Base-by-base conservation (phyloP, 2,113 vertebrate species). In the Indri indri region DNA sequence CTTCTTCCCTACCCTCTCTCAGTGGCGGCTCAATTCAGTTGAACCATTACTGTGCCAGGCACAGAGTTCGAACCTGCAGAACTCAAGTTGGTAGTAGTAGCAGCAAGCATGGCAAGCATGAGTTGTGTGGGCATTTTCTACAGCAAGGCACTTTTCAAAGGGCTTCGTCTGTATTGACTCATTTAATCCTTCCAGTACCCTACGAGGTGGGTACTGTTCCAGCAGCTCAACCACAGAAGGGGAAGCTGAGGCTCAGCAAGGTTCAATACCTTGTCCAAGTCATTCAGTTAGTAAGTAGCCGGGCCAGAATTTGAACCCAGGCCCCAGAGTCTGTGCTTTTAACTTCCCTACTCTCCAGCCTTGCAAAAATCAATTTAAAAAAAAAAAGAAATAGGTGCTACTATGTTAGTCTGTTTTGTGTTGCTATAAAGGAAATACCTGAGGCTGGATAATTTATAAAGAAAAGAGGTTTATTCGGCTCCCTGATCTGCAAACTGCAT, bases 191-290 rank as follows among this genome's bases (percentile, higher is more conserved):
- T 32, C 11, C 18, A 45, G 0, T 27, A 11, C 27, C 32, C 57
- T 65, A 30, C 0, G 25, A 81, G 30, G 42, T 16, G 90, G 37
- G n/a, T 63, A 40, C 17, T 70, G 13, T 52, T 30, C 71, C 63
- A n/a, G 8, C 66, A 74, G 92, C 47, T 65, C 52, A 42, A 65
- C 18, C 20, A 3, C 1, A 45, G 93, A n/a, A 23, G 32, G 59
- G 42, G 65, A 65, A 34, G 74, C 42, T 27, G 34, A 74, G 45
- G 59, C 37, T 81, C 50, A 4, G 0, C 0, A 0, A 77, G 42
- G 45, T 45, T 88, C 79, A 79, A 30, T 5, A 77, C 9, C 20
- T 83, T 45, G 14, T 1, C 37, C 81, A 37, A 61, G 40, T 57
- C 80, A 90, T 23, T 86, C 47, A 59, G 65, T 82, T 50, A 77